Evolutionary conservation across 1,140 invertebrate species (phyloP), one percentile per base, ranked within the genome.

Genomic region (Euwallacea similis): DNA sequence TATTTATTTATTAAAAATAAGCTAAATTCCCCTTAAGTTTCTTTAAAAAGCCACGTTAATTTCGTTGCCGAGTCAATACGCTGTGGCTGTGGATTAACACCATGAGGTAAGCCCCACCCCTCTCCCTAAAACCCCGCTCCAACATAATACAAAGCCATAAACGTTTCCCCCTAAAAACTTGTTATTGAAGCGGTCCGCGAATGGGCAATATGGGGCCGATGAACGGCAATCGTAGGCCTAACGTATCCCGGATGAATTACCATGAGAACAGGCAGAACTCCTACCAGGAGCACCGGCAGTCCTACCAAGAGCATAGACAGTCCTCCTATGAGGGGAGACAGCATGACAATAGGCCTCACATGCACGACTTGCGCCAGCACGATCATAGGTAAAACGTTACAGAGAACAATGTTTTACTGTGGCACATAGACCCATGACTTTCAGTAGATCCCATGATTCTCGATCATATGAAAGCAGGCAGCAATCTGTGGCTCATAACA

Each of bases 201-300:
- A 71, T 71, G 69, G 55, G 62, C 43, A 71, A 71, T 44, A 66
- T 71, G 46, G 69, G 69, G n/a, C 69, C 58, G 42, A 71, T 71
- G 63, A 71, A 71, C 50, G 69, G 69, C 7, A 66, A 61, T 66
- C 54, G 69, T 10, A 71, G 69, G 55, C 62, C 69, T 60, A 71
- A 66, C 43, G 44, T 64, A 56, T 66, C 63, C 11, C 63, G 62
- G 0, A 60, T 41, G 44, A 71, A 60, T n/a, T 53, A 65, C 55
- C 69, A 71, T 53, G 62, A 71, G 43, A 55, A 44, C n/a, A 2
- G 63, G 8, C 41, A 21, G 15, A 11, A 42, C 8, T 58, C 69
- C 4, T 66, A 71, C 46, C 69, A 71, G 16, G 69, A 71, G 16
- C 69, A 71, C 16, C 65, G 69, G 13, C 69, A 71, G 58, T 64